Evolutionary conservation across 2,888 invertebrate genomes (phyloP).

Genomic region (Atherix ibis): DNA sequence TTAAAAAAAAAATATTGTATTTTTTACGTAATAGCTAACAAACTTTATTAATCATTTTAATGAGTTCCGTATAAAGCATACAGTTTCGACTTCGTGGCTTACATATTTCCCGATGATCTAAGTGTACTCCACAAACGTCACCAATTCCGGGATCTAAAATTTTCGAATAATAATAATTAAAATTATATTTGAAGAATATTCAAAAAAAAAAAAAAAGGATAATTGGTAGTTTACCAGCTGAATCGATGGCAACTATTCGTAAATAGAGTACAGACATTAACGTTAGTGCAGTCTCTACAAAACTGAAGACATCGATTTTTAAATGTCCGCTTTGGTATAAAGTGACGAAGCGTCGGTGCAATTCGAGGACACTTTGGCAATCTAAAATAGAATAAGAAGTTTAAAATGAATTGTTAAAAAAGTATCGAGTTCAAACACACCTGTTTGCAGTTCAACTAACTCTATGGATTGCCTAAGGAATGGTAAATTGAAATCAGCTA

Average conservation of each 20-base stretch:
- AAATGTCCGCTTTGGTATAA: constrained; percentile 37
- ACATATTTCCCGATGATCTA: constrained; percentile 75
- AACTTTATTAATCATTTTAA: constrained; percentile 40
- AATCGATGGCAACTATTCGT: constrained; percentile 59
- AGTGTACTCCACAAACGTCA: constrained; percentile 51
- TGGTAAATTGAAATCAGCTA: constrained; percentile 58
- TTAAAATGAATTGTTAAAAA: neutral
- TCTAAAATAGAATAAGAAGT: constrained; percentile 35
- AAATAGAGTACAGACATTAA: constrained; percentile 58
- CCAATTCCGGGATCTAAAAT: constrained; percentile 63
- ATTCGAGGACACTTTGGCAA: constrained; percentile 46
- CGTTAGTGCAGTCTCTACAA: constrained; percentile 63
- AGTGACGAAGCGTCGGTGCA: constrained; percentile 47
- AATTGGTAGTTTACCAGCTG: constrained; percentile 53
- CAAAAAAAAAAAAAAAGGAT: neutral
- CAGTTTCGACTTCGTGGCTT: constrained; percentile 60
- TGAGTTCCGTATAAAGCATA: constrained; percentile 49
- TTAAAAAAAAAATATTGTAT: too few relatives aligned
- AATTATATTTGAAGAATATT: constrained; percentile 3
- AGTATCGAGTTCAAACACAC: constrained; percentile 31
- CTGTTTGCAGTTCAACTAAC: constrained; percentile 60
- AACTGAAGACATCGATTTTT: constrained; percentile 45
- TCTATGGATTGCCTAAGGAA: constrained; percentile 63
- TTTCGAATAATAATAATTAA: neutral
- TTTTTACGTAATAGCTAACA: too few relatives aligned